A percentile compares a stretch with the other conserved stretches of the same genome.
These are phyloP conservation scores for Holacanthella duospinosa DNA, from an alignment of 2,888 invertebrate species.

Conservation along the genomic window DNA sequence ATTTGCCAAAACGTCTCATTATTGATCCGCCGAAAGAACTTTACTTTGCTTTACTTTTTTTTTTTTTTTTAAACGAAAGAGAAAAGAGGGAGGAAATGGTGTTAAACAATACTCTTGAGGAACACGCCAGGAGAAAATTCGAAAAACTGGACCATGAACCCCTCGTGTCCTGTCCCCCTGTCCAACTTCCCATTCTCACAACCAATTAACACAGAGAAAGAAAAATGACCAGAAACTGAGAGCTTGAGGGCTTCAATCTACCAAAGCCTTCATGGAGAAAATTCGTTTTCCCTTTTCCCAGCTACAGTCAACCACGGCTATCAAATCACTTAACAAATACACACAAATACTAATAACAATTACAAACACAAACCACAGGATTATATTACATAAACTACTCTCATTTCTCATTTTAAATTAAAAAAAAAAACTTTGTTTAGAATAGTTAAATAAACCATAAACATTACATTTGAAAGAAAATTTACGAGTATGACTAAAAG, in stretches of 20 bases:
- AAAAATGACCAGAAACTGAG: neutral
- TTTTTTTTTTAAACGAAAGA: neutral
- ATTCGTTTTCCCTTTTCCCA: neutral
- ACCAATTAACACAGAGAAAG: conserved; percentile 4
- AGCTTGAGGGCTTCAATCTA: conserved; percentile 3
- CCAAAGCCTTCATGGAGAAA: conserved; percentile 1
- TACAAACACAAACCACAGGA: too few species aligned
- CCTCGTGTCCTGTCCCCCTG: neutral
- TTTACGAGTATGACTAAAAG: too few species aligned
- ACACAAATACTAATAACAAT: too few species aligned
- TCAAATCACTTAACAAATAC: too few species aligned
- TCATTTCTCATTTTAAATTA: too few species aligned
- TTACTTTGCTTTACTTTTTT: neutral
- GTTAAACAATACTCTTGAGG: neutral
- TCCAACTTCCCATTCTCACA: neutral
- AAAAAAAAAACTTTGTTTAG: too few species aligned
- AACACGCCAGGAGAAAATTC: neutral
- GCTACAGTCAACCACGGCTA: too few species aligned
- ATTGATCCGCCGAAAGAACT: neutral
- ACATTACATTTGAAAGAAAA: too few species aligned
- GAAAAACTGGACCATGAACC: neutral
- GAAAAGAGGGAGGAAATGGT: neutral
- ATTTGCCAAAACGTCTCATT: conserved; percentile 6
- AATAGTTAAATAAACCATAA: too few species aligned
- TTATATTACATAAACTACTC: too few species aligned